phyloP scores from a whole-genome alignment of 1,140 invertebrate species.

The Plectus sambesii region DNA sequence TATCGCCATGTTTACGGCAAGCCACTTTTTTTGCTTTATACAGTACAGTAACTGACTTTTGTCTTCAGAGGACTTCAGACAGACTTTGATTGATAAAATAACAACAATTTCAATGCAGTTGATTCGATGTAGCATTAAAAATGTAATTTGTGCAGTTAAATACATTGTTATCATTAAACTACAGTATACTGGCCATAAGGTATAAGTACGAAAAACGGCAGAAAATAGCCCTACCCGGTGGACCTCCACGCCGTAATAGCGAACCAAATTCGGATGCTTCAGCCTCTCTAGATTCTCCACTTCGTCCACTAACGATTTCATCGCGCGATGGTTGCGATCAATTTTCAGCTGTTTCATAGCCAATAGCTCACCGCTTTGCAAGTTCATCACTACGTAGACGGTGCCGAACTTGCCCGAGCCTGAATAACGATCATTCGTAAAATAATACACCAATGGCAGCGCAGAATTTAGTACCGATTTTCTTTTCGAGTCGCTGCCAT shows the following conservation, averaged over 20 bases:
- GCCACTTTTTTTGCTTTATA: background rate
- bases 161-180: too few species aligned
- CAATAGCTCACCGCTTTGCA: slow-evolving; percentile 69
- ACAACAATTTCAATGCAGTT: too few species aligned
- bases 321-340: slow-evolving; percentile 24
- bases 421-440: slow-evolving; percentile 29
- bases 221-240: slow-evolving; percentile 66
- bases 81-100: background rate
- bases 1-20: too few species aligned
- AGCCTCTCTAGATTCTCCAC: slow-evolving; percentile 66
- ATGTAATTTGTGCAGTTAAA: slow-evolving; percentile 2
- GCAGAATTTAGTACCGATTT: slow-evolving; percentile 1
- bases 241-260: slow-evolving; percentile 81
- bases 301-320: slow-evolving; percentile 72
- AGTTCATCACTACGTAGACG: slow-evolving; percentile 83
- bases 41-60: too few species aligned
- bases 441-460: slow-evolving; percentile 12
- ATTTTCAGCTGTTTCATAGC: slow-evolving; percentile 70
- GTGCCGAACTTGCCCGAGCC: slow-evolving; percentile 68
- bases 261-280: slow-evolving; percentile 70
- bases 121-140: slow-evolving; percentile 58
- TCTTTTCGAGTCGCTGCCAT: slow-evolving; percentile 14
- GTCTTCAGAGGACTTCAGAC: too few species aligned
- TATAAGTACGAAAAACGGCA: background rate
- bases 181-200: too few species aligned